Percentiles rank a stretch among this genome's conserved stretches.
Conservation (phyloP, 2,888 invertebrate genomes). For the Electrophaes corylata region DNA sequence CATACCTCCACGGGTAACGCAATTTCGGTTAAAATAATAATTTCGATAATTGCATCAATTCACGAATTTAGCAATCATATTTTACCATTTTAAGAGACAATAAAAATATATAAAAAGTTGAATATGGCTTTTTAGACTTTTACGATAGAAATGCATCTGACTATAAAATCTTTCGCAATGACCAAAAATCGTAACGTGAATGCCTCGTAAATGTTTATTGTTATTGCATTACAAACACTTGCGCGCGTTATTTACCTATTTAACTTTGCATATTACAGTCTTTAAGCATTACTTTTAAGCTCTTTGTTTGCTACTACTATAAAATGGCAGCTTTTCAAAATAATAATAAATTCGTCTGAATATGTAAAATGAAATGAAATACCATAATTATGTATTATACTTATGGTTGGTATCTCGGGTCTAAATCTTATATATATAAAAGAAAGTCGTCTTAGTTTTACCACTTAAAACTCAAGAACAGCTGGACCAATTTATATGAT, state of each 20-base stretch:
- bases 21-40: conserved; percentile 24
- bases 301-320: background rate
- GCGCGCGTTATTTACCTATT: conserved; percentile 23
- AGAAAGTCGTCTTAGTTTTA: too few species aligned
- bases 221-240: conserved; percentile 42
- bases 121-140: conserved; percentile 30
- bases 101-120: conserved; percentile 25
- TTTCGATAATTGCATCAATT: conserved; percentile 26
- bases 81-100: conserved; percentile 24
- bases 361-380: too few species aligned
- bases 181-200: conserved; percentile 50
- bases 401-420: too few species aligned
- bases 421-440: too few species aligned
- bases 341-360: background rate
- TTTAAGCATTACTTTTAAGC: conserved; percentile 10
- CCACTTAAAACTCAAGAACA: too few species aligned
- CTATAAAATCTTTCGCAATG: conserved; percentile 47
- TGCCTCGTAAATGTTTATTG: conserved; percentile 60
- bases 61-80: conserved; percentile 20
- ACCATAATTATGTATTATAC: too few species aligned
- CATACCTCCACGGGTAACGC: conserved; percentile 1
- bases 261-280: conserved; percentile 11
- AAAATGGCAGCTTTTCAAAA: background rate
- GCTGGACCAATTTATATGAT: too few species aligned
- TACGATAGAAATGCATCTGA: conserved; percentile 35